Conservation (phyloP, 2,888 invertebrate species). For the Oeneis ivallda region DNA sequence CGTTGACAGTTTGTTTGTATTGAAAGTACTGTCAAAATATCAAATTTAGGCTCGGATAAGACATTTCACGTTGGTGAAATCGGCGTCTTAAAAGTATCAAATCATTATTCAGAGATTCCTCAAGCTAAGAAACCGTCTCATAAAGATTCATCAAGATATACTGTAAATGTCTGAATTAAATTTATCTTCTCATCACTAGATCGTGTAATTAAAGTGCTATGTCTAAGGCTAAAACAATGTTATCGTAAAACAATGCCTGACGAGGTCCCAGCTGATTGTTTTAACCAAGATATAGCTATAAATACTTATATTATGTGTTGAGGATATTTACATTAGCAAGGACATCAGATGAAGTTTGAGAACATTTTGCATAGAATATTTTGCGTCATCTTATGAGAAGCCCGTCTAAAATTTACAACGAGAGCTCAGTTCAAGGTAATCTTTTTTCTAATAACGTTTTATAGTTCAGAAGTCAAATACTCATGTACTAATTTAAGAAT, state of each 20-base stretch:
- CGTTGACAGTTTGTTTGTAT: no score
- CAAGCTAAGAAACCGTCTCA: no score
- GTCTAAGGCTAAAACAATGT: constrained; percentile 30
- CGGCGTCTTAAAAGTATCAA: no score
- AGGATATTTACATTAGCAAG: constrained; percentile 25
- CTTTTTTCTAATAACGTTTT: no score
- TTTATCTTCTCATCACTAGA: not conserved
- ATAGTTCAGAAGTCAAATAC: no score
- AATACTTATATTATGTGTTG: constrained; percentile 14
- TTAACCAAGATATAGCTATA: constrained; percentile 18
- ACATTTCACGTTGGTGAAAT: no score
- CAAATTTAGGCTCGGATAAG: no score
- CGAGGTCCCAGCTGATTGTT: constrained; percentile 32
- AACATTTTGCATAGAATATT: not conserved
- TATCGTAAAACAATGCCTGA: constrained; percentile 35
- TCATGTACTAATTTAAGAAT: no score
- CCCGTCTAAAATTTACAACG: not conserved
- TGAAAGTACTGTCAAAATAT: no score
- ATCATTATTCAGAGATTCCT: no score
- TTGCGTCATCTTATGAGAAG: not conserved
- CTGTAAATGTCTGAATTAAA: no score
- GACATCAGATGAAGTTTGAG: constrained; percentile 14
- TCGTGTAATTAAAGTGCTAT: constrained; percentile 30
- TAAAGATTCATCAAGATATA: no score
- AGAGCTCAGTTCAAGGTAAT: not conserved